Conservation (phyloP, 2,113 vertebrate species). For the Seriola dumerili region DNA sequence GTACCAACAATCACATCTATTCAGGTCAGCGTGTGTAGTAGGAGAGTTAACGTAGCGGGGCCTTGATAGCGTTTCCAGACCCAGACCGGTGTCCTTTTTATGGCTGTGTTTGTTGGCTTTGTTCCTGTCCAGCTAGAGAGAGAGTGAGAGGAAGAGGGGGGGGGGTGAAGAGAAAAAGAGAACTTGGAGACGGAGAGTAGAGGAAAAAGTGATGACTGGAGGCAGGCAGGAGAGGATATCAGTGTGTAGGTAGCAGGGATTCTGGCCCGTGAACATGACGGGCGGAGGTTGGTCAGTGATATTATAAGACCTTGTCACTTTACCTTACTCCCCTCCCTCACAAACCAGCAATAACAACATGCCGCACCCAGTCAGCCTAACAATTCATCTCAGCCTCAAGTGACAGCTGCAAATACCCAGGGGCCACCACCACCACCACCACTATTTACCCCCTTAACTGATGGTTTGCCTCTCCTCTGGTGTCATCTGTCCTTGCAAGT, state of each 20-base stretch:
- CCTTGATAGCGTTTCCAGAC: slow-evolving; percentile 83
- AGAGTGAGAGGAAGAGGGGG: slow-evolving; percentile 26
- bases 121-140: slow-evolving; percentile 67
- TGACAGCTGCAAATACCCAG: slow-evolving; percentile 27
- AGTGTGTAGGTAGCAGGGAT: slow-evolving; percentile 29
- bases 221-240: slow-evolving; percentile 12
- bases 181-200: slow-evolving; percentile 43
- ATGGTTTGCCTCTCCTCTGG: slow-evolving; percentile 10
- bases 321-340: neutral
- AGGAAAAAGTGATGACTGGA: slow-evolving; percentile 19
- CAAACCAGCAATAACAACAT: slow-evolving; percentile 33
- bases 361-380: slow-evolving; percentile 24
- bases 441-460: slow-evolving; percentile 5
- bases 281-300: slow-evolving; percentile 48
- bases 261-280: slow-evolving; percentile 31
- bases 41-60: slow-evolving; percentile 50
- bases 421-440: neutral
- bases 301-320: slow-evolving; percentile 37
- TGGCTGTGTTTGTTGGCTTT: slow-evolving; percentile 83
- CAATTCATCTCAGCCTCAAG: slow-evolving; percentile 43
- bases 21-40: slow-evolving; percentile 63
- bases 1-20: slow-evolving; percentile 63
- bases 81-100: slow-evolving; percentile 81
- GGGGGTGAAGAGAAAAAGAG: slow-evolving; percentile 32
- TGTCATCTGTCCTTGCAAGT: slow-evolving; percentile 23